Conservation (phyloP, 1,140 invertebrate species). For the Drosophila paulistorum region DNA sequence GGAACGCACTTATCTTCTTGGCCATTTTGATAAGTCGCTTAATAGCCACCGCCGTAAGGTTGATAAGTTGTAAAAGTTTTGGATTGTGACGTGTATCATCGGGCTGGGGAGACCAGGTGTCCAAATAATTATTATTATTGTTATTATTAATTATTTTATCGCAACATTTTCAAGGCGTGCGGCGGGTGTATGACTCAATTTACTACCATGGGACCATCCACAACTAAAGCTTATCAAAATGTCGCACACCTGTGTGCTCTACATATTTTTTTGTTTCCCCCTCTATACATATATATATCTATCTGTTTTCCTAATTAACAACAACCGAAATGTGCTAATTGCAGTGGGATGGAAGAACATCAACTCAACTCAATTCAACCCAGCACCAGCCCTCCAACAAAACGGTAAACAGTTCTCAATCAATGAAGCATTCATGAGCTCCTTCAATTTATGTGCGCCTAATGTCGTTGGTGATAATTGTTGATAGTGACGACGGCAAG, state of each 20-base stretch:
- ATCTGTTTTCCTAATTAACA: constrained; percentile 73
- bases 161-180: constrained; percentile 31
- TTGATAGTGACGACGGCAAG: constrained; percentile 52
- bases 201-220: constrained; percentile 11
- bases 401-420: constrained; percentile 58
- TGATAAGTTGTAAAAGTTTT: constrained; percentile 91
- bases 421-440: constrained; percentile 22
- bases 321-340: constrained; percentile 73
- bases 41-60: constrained; percentile 95
- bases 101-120: constrained; percentile 81
- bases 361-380: not conserved
- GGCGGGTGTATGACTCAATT: constrained; percentile 42
- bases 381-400: not conserved
- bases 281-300: constrained; percentile 55
- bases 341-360: constrained; percentile 43
- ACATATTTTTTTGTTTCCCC: constrained; percentile 39
- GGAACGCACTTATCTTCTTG: constrained; percentile 94
- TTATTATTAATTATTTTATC: constrained; percentile 43
- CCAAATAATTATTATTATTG: constrained; percentile 45
- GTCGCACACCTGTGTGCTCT: constrained; percentile 63
- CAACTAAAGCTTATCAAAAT: constrained; percentile 46
- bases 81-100: constrained; percentile 87
- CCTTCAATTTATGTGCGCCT: constrained; percentile 60
- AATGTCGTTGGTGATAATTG: constrained; percentile 65
- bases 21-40: constrained; percentile 95